phyloP scores from a whole-genome alignment of 1,140 invertebrate species.

The Heliothis subflexa region DNA sequence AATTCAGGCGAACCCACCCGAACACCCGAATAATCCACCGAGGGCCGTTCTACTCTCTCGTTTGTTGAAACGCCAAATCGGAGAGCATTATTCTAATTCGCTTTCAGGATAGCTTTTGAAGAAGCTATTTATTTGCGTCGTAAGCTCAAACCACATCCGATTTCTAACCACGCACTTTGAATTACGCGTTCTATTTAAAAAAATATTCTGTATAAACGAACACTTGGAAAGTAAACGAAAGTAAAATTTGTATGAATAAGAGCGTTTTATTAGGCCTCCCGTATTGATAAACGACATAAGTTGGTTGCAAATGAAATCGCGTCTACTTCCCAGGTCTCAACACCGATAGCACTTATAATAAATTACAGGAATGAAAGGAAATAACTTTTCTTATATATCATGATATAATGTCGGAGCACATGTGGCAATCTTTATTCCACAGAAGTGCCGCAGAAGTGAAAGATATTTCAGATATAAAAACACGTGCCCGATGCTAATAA shows the following conservation, averaged over 20 bases:
- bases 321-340: constrained; percentile 54
- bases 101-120: constrained; percentile 83
- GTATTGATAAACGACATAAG: constrained; percentile 49
- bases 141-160: constrained; percentile 67
- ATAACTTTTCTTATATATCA: constrained; percentile 65
- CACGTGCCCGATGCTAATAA: constrained; percentile 83
- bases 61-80: constrained; percentile 85
- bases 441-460: constrained; percentile 72
- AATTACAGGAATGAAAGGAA: constrained; percentile 62
- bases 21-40: constrained; percentile 82
- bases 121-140: constrained; percentile 83
- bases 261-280: constrained; percentile 35
- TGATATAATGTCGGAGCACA: constrained; percentile 63
- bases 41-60: constrained; percentile 80
- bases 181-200: constrained; percentile 62
- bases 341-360: constrained; percentile 57
- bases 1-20: constrained; percentile 77
- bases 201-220: constrained; percentile 55
- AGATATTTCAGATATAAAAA: constrained; percentile 81
- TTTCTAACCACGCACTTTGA: constrained; percentile 64
- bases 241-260: constrained; percentile 39
- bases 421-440: constrained; percentile 72
- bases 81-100: constrained; percentile 85
- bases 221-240: constrained; percentile 25
- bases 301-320: constrained; percentile 57